Conservation (phyloP, 2,113 vertebrate genomes). For the Meleagris gallopavo region DNA sequence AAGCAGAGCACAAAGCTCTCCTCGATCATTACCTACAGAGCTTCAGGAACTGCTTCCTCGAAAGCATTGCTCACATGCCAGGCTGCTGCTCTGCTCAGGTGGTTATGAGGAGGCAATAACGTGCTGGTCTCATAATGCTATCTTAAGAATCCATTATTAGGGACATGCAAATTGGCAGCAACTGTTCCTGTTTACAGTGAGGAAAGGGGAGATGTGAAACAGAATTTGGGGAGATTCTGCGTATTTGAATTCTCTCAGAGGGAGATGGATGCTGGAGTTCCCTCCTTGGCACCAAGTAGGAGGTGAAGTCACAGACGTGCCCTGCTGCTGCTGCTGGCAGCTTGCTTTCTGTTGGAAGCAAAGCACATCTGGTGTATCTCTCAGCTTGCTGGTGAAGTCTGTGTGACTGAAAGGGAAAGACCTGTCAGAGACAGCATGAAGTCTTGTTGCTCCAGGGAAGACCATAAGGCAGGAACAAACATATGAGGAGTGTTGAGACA, state of each 20-base stretch:
- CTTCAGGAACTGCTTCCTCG: background rate
- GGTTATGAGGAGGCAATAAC: background rate
- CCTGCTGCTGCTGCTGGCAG: background rate
- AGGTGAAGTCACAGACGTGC: background rate
- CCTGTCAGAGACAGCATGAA: rapidly evolving
- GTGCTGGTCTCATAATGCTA: background rate
- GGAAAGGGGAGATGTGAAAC: background rate
- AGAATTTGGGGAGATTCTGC: background rate
- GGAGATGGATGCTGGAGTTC: background rate
- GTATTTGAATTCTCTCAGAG: rapidly evolving
- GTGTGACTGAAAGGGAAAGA: background rate
- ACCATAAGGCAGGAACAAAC: background rate
- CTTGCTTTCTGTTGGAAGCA: background rate
- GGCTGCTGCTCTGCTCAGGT: rapidly evolving
- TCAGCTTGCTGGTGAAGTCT: background rate
- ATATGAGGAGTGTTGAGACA: background rate
- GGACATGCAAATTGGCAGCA: background rate
- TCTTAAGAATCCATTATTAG: rapidly evolving
- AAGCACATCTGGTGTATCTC: background rate
- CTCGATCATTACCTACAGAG: background rate
- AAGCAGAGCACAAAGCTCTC: background rate
- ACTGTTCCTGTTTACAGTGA: background rate
- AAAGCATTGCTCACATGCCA: background rate
- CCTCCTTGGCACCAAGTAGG: background rate
- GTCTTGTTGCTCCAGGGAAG: background rate